Conservation (phyloP, 2,888 invertebrate genomes). For the Cabera pusaria region DNA sequence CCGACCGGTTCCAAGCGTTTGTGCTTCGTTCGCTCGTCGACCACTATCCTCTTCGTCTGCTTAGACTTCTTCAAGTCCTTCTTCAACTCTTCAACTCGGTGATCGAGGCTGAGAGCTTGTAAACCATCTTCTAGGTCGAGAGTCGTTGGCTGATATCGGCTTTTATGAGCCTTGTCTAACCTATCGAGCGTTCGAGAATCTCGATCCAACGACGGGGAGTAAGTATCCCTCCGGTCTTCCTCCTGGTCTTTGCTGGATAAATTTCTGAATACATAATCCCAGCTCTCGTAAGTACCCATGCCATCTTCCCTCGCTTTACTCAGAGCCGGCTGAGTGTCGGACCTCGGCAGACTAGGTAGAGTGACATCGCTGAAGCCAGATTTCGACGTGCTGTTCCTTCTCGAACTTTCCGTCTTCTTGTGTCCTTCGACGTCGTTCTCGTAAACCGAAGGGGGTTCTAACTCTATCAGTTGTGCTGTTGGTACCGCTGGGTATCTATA, state of each 20-base stretch:
- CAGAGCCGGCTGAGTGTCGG: constrained; percentile 73
- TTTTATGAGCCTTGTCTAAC: constrained; percentile 68
- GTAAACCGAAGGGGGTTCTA: constrained; percentile 78
- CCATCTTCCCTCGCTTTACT: constrained; percentile 85
- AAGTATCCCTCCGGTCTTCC: constrained; percentile 86
- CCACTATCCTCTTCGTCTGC: constrained; percentile 54
- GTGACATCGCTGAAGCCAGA: constrained; percentile 70
- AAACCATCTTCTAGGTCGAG: constrained; percentile 83
- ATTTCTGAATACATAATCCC: constrained; percentile 92
- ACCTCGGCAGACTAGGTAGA: constrained; percentile 68
- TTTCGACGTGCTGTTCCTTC: constrained; percentile 66
- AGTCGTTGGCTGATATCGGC: constrained; percentile 77
- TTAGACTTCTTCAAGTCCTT: constrained; percentile 65
- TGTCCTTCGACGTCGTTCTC: constrained; percentile 56
- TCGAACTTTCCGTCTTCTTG: constrained; percentile 53
- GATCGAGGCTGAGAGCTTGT: constrained; percentile 77
- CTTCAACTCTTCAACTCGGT: constrained; percentile 77
- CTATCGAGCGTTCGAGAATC: constrained; percentile 74
- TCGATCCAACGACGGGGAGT: constrained; percentile 76
- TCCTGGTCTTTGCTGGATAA: constrained; percentile 89
- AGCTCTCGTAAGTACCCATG: constrained; percentile 87
- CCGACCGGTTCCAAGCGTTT: constrained; percentile 64
- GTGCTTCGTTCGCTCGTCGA: constrained; percentile 57
- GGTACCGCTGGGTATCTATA: constrained; percentile 83
- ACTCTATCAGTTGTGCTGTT: constrained; percentile 86